Conservation (phyloP, 1,140 invertebrate genomes). For the Zaprionus kolodkinae region DNA sequence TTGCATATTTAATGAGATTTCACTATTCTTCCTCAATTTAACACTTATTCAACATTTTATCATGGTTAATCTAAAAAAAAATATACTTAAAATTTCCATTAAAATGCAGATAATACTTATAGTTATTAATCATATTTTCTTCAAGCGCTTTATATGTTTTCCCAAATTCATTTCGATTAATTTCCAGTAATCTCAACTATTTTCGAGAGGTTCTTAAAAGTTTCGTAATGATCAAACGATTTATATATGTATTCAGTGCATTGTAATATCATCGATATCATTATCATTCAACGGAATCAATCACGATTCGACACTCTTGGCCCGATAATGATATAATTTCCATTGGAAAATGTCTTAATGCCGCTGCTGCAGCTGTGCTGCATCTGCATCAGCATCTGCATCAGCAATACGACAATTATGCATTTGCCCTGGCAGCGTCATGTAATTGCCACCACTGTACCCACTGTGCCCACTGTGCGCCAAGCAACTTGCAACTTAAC, state of each 20-base stretch:
- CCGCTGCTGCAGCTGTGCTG: constrained; percentile 35
- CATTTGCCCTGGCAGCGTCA: constrained; percentile 17
- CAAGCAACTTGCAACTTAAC: constrained; percentile 60
- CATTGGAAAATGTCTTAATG: constrained; percentile 49
- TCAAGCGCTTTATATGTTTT: no score
- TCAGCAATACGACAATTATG: constrained; percentile 62
- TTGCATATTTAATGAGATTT: background rate
- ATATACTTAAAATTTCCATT: no score
- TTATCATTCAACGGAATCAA: background rate
- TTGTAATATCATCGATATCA: background rate
- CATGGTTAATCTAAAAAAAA: no score
- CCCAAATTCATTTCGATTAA: no score
- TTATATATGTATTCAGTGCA: no score
- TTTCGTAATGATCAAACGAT: no score
- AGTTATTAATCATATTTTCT: no score
- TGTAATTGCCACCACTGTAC: constrained; percentile 68
- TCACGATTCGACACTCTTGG: constrained; percentile 32
- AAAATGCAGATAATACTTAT: no score
- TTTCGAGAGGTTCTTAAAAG: no score
- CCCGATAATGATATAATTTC: constrained; percentile 16
- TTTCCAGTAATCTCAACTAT: no score
- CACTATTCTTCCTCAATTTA: background rate
- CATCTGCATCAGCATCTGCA: background rate
- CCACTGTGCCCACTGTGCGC: constrained; percentile 28
- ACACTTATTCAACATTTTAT: no score